These are phyloP conservation scores for Stomorhina lunata DNA, from an alignment of 2,888 invertebrate genomes.

Conservation along the genomic window DNA sequence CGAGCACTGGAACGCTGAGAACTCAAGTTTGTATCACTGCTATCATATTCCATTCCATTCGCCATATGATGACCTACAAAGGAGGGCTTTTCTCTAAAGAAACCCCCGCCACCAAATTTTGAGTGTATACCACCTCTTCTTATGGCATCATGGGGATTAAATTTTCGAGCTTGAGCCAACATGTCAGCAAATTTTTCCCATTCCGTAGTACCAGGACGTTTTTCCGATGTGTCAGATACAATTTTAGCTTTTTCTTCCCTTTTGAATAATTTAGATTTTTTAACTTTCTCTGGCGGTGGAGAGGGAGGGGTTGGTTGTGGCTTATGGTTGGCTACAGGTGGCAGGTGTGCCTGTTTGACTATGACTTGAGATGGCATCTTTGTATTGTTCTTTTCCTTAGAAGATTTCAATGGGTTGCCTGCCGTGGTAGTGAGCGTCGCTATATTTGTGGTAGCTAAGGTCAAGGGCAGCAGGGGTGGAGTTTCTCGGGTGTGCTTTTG, in stretches of 20 bases:
- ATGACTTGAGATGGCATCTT: background rate
- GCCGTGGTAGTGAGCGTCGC: slow-evolving; percentile 22
- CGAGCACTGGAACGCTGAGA: slow-evolving; percentile 62
- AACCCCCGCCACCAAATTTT: slow-evolving; percentile 24
- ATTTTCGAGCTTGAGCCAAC: slow-evolving; percentile 74
- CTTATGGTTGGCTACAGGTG: too few species aligned
- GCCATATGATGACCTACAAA: slow-evolving; percentile 28
- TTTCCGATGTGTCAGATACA: slow-evolving; percentile 25
- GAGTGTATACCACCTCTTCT: slow-evolving; percentile 66
- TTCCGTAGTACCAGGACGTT: slow-evolving; percentile 74
- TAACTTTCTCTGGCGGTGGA: background rate
- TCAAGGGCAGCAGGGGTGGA: background rate
- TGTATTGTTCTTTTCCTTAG: background rate
- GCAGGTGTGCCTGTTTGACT: background rate
- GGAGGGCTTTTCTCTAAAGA: slow-evolving; percentile 16
- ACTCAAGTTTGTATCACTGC: slow-evolving; percentile 39
- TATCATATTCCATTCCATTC: slow-evolving; percentile 22
- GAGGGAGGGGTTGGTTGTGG: background rate
- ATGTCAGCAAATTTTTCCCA: slow-evolving; percentile 78
- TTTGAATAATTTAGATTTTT: background rate
- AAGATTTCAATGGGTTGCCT: background rate
- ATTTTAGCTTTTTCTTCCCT: slow-evolving; percentile 9
- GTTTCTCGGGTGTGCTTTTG: background rate
- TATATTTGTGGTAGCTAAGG: slow-evolving; percentile 34
- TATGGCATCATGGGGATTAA: slow-evolving; percentile 74